Evolutionary conservation across 1,140 invertebrate species (phyloP), one percentile per base, ranked within the genome.

Genomic region (Brachionus rubens): DNA sequence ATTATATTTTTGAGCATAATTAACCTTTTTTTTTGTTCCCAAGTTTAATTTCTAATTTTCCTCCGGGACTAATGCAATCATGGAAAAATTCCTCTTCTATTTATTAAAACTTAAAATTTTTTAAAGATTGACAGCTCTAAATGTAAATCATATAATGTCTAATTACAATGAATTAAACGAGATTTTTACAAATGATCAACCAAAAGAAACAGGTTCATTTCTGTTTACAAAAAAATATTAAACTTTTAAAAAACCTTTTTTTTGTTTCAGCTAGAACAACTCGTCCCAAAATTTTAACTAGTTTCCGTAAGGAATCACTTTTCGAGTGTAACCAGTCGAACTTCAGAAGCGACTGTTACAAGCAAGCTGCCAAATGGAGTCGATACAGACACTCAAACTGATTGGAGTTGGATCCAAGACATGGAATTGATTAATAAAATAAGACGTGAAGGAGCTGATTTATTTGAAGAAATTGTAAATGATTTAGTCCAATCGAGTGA

Each of bases 381-480:
- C 21, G 46, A 47, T 10, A 24, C 40, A 19, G 46, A 72, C 28
- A 72, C 68, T 1, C 68, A 72, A 19, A 72, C 68, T 0, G 68
- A 72, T 33, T 72, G 68, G 68, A 72, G 68, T 24, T 72, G 68
- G 68, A 48, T 72, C 24, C 46, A 72, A 33, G 68, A 72, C 19
- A 72, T 72, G 68, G 30, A 72, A 48, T 24, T 72, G 28, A 48
- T 72, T 3, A 48, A 72, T 5, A 16, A 24, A 16, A 36, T 72
- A 19, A 72, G 24, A 50, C 19, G 21, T 9, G 68, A 54, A 26
- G 59, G 59, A 14, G 46, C 50, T n/a, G 68, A 72, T 4, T 28
- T 54, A 24, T 41, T 72, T 3, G 46, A 40, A 19, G 50, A 72
- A 72, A 41, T 72, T 30, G 19, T 65, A 9, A 72, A 72, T 7